Evolutionary conservation across 1,140 invertebrate genomes (phyloP), one percentile per base, ranked within the genome.

Genomic region (Bathynomus jamesi): DNA sequence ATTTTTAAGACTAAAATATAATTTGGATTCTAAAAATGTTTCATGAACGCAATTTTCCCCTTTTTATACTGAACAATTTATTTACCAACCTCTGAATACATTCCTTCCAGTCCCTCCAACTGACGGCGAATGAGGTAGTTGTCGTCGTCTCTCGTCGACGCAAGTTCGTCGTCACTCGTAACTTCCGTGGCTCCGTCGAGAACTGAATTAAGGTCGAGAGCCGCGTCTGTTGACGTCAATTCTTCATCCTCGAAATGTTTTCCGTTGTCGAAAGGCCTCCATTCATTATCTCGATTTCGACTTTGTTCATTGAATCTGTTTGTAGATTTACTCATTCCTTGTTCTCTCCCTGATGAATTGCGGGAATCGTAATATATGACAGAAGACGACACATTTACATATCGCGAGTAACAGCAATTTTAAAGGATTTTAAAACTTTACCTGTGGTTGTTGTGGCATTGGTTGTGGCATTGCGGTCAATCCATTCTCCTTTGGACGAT

Each of bases 41-140:
- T n/a, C n/a, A n/a, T n/a, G n/a, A n/a, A n/a, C n/a, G n/a, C n/a
- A n/a, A n/a, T n/a, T n/a, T n/a, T n/a, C n/a, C n/a, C n/a, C n/a
- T n/a, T n/a, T n/a, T n/a, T n/a, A n/a, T n/a, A n/a, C n/a, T n/a
- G n/a, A n/a, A n/a, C n/a, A n/a, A n/a, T n/a, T n/a, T 64, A 64
- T 64, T 28, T 28, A 17, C 62, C 60, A 21, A 87, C 88, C 82
- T 90, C 87, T 10, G 88, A 88, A 79, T 96, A 95, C 92, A 95
- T 95, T 71, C 87, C 89, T 84, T 95, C 93, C 10, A 96, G 84
- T 0, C 91, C 91, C 79, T 93, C 89, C 24, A 96, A 82, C 79
- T 95, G 92, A 71, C 91, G 88, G 61, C 91, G 85, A 30, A 94
- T 92, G 3, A 89, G 88, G 75, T 88, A 83, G 0, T 90, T 89